Base-by-base conservation (phyloP, 2,888 invertebrate species). In the Clitarchus hookeri region DNA sequence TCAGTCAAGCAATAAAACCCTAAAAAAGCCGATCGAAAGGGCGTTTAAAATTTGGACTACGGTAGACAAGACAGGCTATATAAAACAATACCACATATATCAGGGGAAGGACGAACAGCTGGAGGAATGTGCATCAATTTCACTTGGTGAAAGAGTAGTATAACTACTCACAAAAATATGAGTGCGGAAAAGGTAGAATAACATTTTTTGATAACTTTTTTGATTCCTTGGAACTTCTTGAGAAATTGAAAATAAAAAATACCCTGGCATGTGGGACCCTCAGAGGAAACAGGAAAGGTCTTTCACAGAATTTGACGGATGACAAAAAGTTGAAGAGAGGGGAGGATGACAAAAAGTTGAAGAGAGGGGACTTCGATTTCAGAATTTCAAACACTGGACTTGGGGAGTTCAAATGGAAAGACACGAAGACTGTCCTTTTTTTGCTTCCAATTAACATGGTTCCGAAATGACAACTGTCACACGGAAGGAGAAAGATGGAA, bases 381-480 rank as follows among this genome's bases (percentile, higher is more conserved):
- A 80, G 79, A 53, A 36, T 85, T 4, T 84, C 85, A 44, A 87
- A 88, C 83, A 78, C 54, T 26, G 88, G 83, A n/a, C 84, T 88
- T 11, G 44, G 53, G 27, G 78, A 85, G 9, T 88, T 65, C 79
- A 88, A 89, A 84, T 88, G 87, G 88, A 85, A 87, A n/a, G 88
- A 87, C 84, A 89, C 87, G 25, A 88, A 86, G 84, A 77, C 86
- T 44, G 88, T 88, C 23, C 48, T 87, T 78, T 87, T 78, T 4
- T 88, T 13, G 78, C 85, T 36, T 88, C 88, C 36, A 89, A 89
- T 84, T 89, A 87, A 85, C 89, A 89, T 87, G 88, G 88, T 85
- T 85, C 87, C 53, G 88, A 85, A 82, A 84, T 54, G 53, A 54
- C 48, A 26, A 79, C 44, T 6, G 84, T 79, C 3, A n/a, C 3